A percentile compares a stretch with the other conserved stretches of the same genome.
Evolutionary conservation across 2,797 vertebrate genomes (phyloP).

Genomic region (Ataeniobius toweri): DNA sequence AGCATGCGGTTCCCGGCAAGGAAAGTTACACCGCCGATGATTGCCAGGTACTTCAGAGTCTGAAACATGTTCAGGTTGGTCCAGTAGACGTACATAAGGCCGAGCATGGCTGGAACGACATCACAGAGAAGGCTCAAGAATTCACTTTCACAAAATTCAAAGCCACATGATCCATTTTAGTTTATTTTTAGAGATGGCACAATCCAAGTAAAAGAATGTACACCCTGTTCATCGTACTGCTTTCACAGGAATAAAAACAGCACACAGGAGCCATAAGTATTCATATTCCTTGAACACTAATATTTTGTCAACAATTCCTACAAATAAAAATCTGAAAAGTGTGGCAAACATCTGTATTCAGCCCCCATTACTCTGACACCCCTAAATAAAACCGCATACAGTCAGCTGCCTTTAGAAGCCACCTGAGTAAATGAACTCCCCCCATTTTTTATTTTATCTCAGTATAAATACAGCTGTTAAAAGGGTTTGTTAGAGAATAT

Average conservation of each 20-base stretch:
- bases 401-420: neutral
- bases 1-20: slow-evolving; percentile 98
- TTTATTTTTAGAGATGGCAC: neutral
- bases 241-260: neutral
- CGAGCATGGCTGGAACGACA: slow-evolving; percentile 87
- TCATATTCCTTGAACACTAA: neutral
- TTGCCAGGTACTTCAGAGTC: slow-evolving; percentile 96
- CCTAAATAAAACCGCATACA: neutral
- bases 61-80: slow-evolving; percentile 99
- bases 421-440: no score
- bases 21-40: slow-evolving; percentile 93
- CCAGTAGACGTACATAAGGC: slow-evolving; percentile 99
- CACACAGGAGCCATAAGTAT: no score
- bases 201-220: neutral
- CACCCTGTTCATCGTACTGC: neutral
- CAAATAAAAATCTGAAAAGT: neutral
- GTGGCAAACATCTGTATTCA: neutral
- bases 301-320: neutral
- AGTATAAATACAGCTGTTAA: no score
- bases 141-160: neutral
- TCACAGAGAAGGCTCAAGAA: neutral
- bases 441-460: no score
- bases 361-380: neutral
- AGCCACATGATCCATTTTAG: neutral
- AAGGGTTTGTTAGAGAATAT: no score